phyloP scores from a whole-genome alignment of 2,797 vertebrate genomes.

The Platalea minor region DNA sequence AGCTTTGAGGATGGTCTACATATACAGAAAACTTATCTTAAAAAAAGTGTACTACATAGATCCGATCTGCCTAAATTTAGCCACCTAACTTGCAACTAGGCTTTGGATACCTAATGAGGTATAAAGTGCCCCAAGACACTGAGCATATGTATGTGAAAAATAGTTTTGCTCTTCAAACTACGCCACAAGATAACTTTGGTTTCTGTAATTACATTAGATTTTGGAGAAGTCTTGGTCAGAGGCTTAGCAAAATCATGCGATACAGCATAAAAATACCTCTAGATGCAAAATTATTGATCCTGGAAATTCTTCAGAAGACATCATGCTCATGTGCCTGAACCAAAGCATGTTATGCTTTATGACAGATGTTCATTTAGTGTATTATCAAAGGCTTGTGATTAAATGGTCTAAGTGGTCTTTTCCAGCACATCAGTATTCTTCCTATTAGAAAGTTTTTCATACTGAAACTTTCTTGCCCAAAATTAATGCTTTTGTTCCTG shows the following conservation, averaged over 20 bases:
- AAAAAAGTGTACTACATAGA: background rate
- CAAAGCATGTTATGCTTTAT: background rate
- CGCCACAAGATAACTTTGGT: accelerated
- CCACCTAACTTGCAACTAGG: background rate
- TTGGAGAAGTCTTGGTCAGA: background rate
- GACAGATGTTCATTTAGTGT: background rate
- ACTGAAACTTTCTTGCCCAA: background rate
- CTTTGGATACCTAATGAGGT: background rate
- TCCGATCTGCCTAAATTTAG: background rate
- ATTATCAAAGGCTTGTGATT: background rate
- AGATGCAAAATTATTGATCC: background rate
- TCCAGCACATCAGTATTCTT: background rate
- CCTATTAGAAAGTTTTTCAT: background rate
- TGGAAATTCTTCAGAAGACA: background rate
- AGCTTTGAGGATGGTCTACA: background rate
- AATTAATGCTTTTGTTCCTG: background rate
- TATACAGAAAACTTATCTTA: background rate
- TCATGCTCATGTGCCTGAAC: background rate
- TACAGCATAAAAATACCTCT: background rate
- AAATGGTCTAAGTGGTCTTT: background rate
- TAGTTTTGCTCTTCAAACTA: background rate
- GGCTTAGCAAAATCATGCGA: background rate
- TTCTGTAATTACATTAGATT: background rate
- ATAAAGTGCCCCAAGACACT: too few relatives aligned
- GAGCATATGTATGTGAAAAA: background rate